A percentile compares a stretch with the other conserved stretches of the same genome.
Evolutionary conservation across 2,113 vertebrate species (phyloP).

Genomic region (Pitta sordida): DNA sequence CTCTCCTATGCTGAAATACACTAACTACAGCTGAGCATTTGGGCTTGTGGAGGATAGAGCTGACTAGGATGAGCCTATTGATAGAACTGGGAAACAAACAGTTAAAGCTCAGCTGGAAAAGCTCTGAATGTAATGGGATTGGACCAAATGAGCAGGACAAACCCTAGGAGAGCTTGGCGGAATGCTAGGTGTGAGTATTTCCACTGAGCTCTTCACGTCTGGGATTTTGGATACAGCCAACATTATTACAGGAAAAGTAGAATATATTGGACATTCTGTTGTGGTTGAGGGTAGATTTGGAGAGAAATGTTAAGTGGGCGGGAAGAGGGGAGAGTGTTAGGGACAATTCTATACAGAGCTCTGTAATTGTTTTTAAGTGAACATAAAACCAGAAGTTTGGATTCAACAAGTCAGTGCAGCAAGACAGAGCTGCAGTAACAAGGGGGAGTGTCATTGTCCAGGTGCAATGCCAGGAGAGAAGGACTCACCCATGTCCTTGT

Average conservation of each 20-base stretch:
- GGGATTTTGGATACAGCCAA: background rate
- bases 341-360: background rate
- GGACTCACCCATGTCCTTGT: background rate
- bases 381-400: background rate
- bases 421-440: background rate
- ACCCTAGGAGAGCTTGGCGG: background rate
- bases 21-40: background rate
- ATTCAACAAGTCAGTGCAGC: background rate
- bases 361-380: fast-evolving
- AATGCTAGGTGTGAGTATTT: background rate
- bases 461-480: background rate
- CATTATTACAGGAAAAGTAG: background rate
- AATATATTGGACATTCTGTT: background rate
- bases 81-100: background rate
- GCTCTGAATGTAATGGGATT: background rate
- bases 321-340: background rate
- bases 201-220: fast-evolving
- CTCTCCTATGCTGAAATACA: background rate
- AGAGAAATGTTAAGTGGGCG: background rate
- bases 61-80: background rate
- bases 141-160: background rate
- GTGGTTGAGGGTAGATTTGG: background rate
- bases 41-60: background rate
- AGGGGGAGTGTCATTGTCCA: background rate
- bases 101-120: background rate